Conservation (phyloP, 2,797 vertebrate genomes). For the Acipenser transmontanus region DNA sequence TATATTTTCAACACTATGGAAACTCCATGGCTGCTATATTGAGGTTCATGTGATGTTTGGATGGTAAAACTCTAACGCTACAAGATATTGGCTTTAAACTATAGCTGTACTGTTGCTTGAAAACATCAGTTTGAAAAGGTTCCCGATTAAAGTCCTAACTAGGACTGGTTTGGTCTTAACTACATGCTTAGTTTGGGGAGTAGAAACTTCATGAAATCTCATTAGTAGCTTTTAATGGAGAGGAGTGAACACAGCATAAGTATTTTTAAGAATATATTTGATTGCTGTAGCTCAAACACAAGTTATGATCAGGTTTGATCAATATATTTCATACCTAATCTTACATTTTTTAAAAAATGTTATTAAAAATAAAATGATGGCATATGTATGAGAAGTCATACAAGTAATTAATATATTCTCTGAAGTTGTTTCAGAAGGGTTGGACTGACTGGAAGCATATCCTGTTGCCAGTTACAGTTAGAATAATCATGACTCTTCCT, state of each 20-base stretch:
- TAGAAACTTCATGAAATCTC: too few species aligned
- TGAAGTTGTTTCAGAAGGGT: not conserved
- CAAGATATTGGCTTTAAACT: too few species aligned
- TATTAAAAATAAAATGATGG: not conserved
- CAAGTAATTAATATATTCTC: not conserved
- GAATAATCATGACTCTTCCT: slow-evolving; percentile 2
- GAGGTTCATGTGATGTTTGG: too few species aligned
- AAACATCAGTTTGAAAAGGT: too few species aligned
- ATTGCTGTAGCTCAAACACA: not conserved
- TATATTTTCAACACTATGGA: too few species aligned
- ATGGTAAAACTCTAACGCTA: too few species aligned
- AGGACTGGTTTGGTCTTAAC: too few species aligned
- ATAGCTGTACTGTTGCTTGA: too few species aligned
- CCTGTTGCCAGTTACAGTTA: not conserved
- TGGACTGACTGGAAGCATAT: not conserved
- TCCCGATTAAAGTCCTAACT: too few species aligned
- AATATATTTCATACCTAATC: not conserved
- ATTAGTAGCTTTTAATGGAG: not conserved
- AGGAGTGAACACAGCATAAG: not conserved
- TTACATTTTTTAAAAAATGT: not conserved
- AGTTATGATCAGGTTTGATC: not conserved
- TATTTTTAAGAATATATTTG: not conserved
- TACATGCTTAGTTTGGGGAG: too few species aligned
- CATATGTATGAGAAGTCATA: not conserved
- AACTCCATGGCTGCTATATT: too few species aligned